phyloP scores from a whole-genome alignment of 2,797 vertebrate genomes.

The Valencia hispanica region DNA sequence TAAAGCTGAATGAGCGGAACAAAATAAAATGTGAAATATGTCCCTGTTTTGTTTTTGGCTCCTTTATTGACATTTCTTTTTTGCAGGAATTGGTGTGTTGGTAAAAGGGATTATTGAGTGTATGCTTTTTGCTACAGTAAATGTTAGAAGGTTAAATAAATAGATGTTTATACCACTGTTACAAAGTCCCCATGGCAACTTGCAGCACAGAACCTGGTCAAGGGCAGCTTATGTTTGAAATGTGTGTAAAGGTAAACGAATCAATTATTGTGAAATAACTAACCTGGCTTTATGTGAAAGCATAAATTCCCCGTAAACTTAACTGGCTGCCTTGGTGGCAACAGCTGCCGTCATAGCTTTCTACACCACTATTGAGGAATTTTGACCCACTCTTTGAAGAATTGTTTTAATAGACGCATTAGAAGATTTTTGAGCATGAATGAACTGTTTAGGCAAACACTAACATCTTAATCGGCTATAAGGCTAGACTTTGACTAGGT shows the following conservation, averaged over 20 bases:
- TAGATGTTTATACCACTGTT: slow-evolving; percentile 2
- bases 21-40: slow-evolving; percentile 83
- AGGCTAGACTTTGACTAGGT: no score
- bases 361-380: no score
- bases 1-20: slow-evolving; percentile 58
- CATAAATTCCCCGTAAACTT: no score
- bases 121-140: background rate
- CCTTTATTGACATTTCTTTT: slow-evolving; percentile 19
- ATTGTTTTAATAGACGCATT: no score
- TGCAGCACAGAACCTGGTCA: background rate
- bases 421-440: no score
- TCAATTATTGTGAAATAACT: background rate
- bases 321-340: no score
- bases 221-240: slow-evolving; percentile 3
- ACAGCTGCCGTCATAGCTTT: no score
- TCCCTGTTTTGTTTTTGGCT: slow-evolving; percentile 21
- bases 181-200: slow-evolving; percentile 3
- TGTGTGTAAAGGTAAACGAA: background rate
- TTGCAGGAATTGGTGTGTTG: background rate
- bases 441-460: no score
- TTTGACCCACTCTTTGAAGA: no score
- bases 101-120: background rate
- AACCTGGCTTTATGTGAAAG: no score
- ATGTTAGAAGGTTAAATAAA: slow-evolving; percentile 5
- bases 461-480: no score